Evolutionary conservation across 2,888 invertebrate genomes (phyloP), one percentile per base, ranked within the genome.

Genomic region (Agonum fuliginosum): DNA sequence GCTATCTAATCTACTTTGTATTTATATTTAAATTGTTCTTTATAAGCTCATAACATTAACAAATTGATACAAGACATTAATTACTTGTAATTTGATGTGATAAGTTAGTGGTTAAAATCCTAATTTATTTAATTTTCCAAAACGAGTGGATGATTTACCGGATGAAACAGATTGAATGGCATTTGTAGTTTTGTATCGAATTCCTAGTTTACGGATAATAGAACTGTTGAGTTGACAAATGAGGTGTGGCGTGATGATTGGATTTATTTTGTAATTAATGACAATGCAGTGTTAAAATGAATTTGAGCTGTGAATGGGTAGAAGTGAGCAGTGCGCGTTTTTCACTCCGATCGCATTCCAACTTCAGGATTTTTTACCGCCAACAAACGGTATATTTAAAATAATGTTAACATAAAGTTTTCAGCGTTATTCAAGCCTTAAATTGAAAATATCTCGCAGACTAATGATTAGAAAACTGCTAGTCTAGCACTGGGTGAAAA

Each of bases 371-470:
- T 74, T 73, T 71, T 71, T 71, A 24, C 51, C 41, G n/a, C 4
- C 19, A 67, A 5, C 27, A 67, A 67, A 67, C 67, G 67, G 67
- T 67, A 41, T 67, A 67, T 67, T 67, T 67, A 67, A 67, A 67
- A 74, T 62, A 65, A 74, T 74, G 27, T 74, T 74, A 58, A 67
- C 71, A 71, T 51, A 37, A 72, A 58, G 22, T 41, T 54, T 54
- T 37, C 54, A 75, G 30, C 43, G 46, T 75, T 73, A 75, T 65
- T 75, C 65, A 75, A 67, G 75, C 75, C 67, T 75, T 67, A 75
- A 75, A 75, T 75, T 75, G 75, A 37, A 75, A 75, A 75, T 67
- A 75, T 46, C 67, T 75, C 27, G 67, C 67, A 48, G 17, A 48
- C 34, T 72, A 72, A 70, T 46, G 70, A 70, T 70, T 70, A 70